Base-by-base conservation (phyloP, 2,797 vertebrate genomes). In the Epinephelus awoara region DNA sequence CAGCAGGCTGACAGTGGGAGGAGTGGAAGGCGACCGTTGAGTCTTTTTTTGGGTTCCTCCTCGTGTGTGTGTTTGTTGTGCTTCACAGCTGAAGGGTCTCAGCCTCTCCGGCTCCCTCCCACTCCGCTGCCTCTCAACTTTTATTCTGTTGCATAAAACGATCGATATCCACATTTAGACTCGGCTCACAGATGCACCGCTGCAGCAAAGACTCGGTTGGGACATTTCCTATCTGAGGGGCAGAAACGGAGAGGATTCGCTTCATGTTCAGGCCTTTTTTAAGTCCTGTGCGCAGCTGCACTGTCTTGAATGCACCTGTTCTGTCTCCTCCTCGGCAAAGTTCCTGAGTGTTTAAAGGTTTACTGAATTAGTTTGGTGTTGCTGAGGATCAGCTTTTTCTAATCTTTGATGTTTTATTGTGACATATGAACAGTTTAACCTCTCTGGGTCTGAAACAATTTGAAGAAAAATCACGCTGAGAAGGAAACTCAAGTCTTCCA, bases 121-220 rank as follows among this genome's bases (percentile, higher is more conserved):
- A 29, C 83, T 67, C 64, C 2, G 1, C 82, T 47, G 52, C 77
- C 67, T 78, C 72, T 34, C 70, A 57, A 25, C 58, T 85, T 57
- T 62, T 18, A 21, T 54, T 71, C 15, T 0, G 56, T 90, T 90
- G 78, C 77, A 47, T 89, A 85, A 91, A 75, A 3, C 4, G 38
- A 89, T 92, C 85, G 2, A 90, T 90, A 72, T 71, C 86, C 11
- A 66, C 72, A 80, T 86, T 86, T 84, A 81, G 82, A 81, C 6
- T 1, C 46, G 1, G 61, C 77, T 14, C 1, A 69, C 59, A 61
- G 65, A 54, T 57, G 51, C 5, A 73, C 49, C 34, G 34, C 7
- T 0, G 34, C 7, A 63, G n/a, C 70, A 54, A 56, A 67, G 76
- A 19, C 44, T 3, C 1, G 1, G 25, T 14, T 29, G 18, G 59